Percentiles rank a stretch among this genome's conserved stretches.
phyloP scores from a whole-genome alignment of 2,888 invertebrate species.

The Eutolmus rufibarbis region DNA sequence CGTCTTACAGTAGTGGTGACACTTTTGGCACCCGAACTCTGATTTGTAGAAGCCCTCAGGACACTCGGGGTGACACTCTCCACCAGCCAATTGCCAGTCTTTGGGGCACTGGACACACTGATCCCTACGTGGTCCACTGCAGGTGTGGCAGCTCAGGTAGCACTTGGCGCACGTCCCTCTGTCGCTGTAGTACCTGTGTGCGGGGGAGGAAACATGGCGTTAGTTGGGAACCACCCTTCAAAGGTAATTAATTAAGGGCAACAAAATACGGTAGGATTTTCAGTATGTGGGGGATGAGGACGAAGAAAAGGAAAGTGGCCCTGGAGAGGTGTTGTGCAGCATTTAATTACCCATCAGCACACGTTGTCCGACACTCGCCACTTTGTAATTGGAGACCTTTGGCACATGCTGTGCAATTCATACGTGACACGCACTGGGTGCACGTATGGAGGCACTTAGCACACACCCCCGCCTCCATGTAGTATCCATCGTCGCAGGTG shows the following conservation, averaged over 20 bases:
- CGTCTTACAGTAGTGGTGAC: conserved; percentile 87
- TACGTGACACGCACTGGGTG: conserved; percentile 76
- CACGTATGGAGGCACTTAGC: conserved; percentile 83
- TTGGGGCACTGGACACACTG: conserved; percentile 85
- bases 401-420: conserved; percentile 83
- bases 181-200: conserved; percentile 82
- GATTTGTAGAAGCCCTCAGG: conserved; percentile 87
- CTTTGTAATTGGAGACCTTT: conserved; percentile 80
- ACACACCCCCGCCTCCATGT: conserved; percentile 76
- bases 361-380: conserved; percentile 81
- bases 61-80: conserved; percentile 85
- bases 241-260: neutral
- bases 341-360: conserved; percentile 71
- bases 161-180: conserved; percentile 83
- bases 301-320: conserved; percentile 1
- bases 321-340: conserved; percentile 34
- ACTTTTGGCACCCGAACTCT: conserved; percentile 82
- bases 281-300: neutral
- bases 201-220: neutral
- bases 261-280: neutral
- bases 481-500: conserved; percentile 78
- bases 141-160: conserved; percentile 83
- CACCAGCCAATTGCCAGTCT: conserved; percentile 82
- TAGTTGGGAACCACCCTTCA: neutral
- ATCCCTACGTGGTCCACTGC: conserved; percentile 82